Conservation (phyloP, 2,113 vertebrate genomes). For the Albula goreensis region DNA sequence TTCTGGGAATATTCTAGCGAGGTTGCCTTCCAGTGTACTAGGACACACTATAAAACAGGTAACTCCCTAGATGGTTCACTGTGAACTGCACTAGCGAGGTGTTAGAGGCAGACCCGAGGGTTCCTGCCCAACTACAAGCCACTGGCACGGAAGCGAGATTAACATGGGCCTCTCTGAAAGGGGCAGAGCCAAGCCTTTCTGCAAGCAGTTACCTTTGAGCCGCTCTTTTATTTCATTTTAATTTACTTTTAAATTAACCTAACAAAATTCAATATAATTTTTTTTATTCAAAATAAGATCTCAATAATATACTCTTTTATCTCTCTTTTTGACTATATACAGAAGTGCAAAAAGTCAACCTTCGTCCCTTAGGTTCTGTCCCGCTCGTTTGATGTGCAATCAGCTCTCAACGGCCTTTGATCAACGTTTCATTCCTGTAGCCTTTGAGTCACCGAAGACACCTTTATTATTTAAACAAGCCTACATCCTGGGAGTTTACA, state of each 20-base stretch:
- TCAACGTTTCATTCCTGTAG: neutral
- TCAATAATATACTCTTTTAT: constrained; percentile 98
- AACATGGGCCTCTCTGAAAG: constrained; percentile 76
- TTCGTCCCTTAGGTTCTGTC: constrained; percentile 90
- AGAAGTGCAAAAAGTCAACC: constrained; percentile 99
- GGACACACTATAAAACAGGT: too few species aligned
- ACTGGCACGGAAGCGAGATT: constrained; percentile 92
- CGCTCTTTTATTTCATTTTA: constrained; percentile 81
- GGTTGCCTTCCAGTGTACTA: too few species aligned
- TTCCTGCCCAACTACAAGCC: constrained; percentile 99
- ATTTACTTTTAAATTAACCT: constrained; percentile 86
- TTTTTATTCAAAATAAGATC: constrained; percentile 99
- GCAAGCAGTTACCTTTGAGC: constrained; percentile 96
- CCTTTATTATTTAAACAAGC: constrained; percentile 92
- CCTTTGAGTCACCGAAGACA: neutral
- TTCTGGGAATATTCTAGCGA: too few species aligned
- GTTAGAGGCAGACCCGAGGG: constrained; percentile 52
- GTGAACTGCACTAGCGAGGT: too few species aligned
- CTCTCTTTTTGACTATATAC: constrained; percentile 99
- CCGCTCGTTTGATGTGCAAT: constrained; percentile 89
- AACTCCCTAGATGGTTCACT: too few species aligned
- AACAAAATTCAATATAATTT: constrained; percentile 99
- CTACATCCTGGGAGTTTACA: constrained; percentile 98
- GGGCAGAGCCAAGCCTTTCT: constrained; percentile 86
- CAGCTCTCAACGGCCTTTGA: constrained; percentile 75